Percentiles rank a stretch among this genome's conserved stretches.
phyloP scores from a whole-genome alignment of 1,140 invertebrate species.

The Diorhabda carinulata region DNA sequence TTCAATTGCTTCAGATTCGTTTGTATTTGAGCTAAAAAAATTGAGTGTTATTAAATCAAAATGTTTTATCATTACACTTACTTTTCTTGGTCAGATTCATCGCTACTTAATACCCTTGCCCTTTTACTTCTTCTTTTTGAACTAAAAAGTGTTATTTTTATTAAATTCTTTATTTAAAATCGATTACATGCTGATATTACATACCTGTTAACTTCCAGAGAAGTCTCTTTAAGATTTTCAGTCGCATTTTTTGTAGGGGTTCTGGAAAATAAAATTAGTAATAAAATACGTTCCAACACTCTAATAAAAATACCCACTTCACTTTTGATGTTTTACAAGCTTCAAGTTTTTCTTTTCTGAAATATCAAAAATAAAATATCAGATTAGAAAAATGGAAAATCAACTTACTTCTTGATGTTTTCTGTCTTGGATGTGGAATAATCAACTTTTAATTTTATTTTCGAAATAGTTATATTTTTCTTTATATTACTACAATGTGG shows the following conservation, averaged over 20 bases:
- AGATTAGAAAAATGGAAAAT: too few relatives aligned
- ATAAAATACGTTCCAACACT: background rate
- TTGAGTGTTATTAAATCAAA: too few relatives aligned
- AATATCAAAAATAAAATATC: too few relatives aligned
- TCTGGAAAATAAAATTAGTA: background rate
- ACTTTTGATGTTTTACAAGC: background rate
- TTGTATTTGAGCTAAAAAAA: too few relatives aligned
- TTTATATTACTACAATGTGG: background rate
- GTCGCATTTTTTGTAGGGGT: background rate
- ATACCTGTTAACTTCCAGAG: background rate
- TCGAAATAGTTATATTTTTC: background rate
- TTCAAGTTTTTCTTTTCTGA: background rate
- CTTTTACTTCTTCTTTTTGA: constrained; percentile 13
- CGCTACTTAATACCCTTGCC: constrained; percentile 16
- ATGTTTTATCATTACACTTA: background rate
- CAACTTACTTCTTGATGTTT: background rate
- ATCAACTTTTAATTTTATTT: background rate
- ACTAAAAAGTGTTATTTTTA: background rate
- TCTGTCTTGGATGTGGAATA: background rate
- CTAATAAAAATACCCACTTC: background rate
- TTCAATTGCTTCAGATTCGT: constrained; percentile 14
- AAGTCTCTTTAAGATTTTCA: too few relatives aligned
- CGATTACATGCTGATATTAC: background rate
- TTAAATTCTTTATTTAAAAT: background rate
- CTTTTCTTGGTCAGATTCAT: constrained; percentile 19